Evolutionary conservation across 2,113 vertebrate species (phyloP).

Genomic region (Mus musculus): GRCm39 chr9:29623001-29623500

Average conservation of each 20-base stretch:
- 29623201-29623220: neutral
- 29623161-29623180: neutral
- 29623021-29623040: fast-evolving
- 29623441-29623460: neutral
- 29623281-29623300: neutral
- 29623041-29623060: neutral
- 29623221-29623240: neutral
- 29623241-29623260: neutral
- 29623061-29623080: neutral
- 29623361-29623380: neutral
- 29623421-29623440: neutral
- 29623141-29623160: neutral
- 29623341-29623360: neutral
- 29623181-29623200: neutral
- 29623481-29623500: neutral
- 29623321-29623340: fast-evolving
- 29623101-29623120: neutral
- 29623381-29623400: neutral
- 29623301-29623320: neutral
- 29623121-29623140: neutral
- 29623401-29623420: neutral
- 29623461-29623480: neutral
- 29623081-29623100: neutral
- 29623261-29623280: neutral
- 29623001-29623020: neutral